phyloP scores from a whole-genome alignment of 2,797 vertebrate genomes.

The Hydrolagus colliei region DNA sequence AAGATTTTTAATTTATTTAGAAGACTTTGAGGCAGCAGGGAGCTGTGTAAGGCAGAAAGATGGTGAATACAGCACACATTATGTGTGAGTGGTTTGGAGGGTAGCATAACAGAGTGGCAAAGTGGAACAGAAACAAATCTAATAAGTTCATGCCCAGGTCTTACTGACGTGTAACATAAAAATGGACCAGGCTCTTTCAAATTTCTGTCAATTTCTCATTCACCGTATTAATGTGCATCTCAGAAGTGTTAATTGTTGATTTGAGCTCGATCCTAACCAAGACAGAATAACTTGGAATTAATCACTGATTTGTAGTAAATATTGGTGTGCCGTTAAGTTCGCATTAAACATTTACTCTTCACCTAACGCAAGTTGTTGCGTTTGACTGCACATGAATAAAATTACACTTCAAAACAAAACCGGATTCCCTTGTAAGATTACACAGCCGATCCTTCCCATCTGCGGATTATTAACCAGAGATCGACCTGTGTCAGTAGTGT shows the following conservation, averaged over 20 bases:
- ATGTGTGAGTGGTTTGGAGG: background rate
- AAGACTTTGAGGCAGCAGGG: background rate
- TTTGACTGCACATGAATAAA: slow-evolving; percentile 15
- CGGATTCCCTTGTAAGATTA: background rate
- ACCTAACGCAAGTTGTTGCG: slow-evolving; percentile 37
- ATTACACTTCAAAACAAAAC: slow-evolving; percentile 3
- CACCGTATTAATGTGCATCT: background rate
- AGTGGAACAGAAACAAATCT: background rate
- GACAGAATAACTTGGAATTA: background rate
- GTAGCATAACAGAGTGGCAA: background rate
- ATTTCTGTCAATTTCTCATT: background rate
- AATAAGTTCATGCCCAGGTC: background rate
- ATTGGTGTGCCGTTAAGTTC: slow-evolving; percentile 41
- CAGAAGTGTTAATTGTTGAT: slow-evolving; percentile 10
- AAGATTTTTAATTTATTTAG: background rate
- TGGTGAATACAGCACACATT: background rate
- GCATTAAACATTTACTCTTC: slow-evolving; percentile 43
- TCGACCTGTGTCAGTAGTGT: background rate
- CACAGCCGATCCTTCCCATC: background rate
- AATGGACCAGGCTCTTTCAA: background rate
- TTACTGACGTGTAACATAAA: background rate
- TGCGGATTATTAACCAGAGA: slow-evolving; percentile 28
- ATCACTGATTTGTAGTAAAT: slow-evolving; percentile 35
- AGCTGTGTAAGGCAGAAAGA: background rate
- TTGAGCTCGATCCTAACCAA: background rate